Conservation (phyloP, 2,797 vertebrate genomes). For the Danio kyathit region DNA sequence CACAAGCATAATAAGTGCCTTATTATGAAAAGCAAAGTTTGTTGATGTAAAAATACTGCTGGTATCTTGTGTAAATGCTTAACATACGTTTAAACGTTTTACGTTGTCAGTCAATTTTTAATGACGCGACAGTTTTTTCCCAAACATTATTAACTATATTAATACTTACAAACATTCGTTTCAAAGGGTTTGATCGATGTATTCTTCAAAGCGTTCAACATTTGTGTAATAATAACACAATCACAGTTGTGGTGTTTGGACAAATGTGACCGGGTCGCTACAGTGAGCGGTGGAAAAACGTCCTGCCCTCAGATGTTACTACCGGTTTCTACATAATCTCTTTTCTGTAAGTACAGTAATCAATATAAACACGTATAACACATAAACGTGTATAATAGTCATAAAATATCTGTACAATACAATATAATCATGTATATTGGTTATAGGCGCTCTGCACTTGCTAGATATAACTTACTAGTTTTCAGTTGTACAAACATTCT, state of each 20-base stretch:
- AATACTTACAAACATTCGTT: slow-evolving; percentile 14
- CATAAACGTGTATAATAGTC: neutral
- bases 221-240: neutral
- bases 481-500: neutral
- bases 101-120: too few species aligned
- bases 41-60: neutral
- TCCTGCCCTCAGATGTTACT: neutral
- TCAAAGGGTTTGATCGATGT: neutral
- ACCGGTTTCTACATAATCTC: neutral
- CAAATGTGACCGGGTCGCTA: slow-evolving; percentile 12
- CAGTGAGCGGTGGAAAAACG: neutral
- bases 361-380: neutral
- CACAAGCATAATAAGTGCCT: neutral
- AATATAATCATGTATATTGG: neutral
- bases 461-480: neutral
- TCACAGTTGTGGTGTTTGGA: slow-evolving; percentile 3
- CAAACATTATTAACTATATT: neutral
- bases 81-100: neutral
- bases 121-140: neutral
- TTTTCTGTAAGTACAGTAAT: neutral
- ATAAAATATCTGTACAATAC: neutral
- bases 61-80: too few species aligned
- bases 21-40: neutral
- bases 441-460: neutral
- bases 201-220: neutral